These are phyloP conservation scores for Drosophila robusta DNA, from an alignment of 2,888 invertebrate species.

Conservation along the genomic window DNA sequence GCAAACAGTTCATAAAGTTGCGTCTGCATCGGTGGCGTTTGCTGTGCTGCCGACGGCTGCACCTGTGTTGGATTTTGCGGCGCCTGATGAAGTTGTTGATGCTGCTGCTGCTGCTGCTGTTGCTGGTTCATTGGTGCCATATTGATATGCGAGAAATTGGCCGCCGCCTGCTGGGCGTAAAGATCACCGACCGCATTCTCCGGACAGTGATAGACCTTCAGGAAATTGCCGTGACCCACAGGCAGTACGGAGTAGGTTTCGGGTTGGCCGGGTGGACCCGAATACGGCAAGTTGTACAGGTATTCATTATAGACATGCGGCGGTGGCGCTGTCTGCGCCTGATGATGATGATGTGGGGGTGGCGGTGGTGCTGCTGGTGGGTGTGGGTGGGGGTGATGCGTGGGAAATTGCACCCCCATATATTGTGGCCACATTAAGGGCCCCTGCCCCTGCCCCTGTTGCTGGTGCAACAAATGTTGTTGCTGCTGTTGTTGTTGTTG, in stretches of 20 bases:
- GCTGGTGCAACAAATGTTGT: conserved; percentile 45
- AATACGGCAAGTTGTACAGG: conserved; percentile 73
- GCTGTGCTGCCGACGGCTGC: conserved; percentile 53
- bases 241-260: conserved; percentile 84
- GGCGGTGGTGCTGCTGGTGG: conserved; percentile 40
- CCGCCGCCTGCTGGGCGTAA: conserved; percentile 53
- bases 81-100: conserved; percentile 37
- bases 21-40: conserved; percentile 67
- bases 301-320: conserved; percentile 78
- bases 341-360: conserved; percentile 34
- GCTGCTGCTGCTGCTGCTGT: conserved; percentile 56
- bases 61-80: conserved; percentile 31
- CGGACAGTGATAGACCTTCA: conserved; percentile 84
- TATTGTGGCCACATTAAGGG: conserved; percentile 64
- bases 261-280: conserved; percentile 67
- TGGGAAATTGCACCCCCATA: conserved; percentile 57
- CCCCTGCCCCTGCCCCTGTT: conserved; percentile 48
- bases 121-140: conserved; percentile 65
- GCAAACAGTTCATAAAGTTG: conserved; percentile 84
- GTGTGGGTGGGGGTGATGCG: conserved; percentile 46
- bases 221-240: conserved; percentile 84
- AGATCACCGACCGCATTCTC: conserved; percentile 73
- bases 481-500: conserved; percentile 45
- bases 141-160: conserved; percentile 64
- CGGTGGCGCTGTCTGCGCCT: conserved; percentile 49